Evolutionary conservation across 2,797 vertebrate species (phyloP), one percentile per base, ranked within the genome.

Genomic region (Crossoptilon crossoptilon): DNA sequence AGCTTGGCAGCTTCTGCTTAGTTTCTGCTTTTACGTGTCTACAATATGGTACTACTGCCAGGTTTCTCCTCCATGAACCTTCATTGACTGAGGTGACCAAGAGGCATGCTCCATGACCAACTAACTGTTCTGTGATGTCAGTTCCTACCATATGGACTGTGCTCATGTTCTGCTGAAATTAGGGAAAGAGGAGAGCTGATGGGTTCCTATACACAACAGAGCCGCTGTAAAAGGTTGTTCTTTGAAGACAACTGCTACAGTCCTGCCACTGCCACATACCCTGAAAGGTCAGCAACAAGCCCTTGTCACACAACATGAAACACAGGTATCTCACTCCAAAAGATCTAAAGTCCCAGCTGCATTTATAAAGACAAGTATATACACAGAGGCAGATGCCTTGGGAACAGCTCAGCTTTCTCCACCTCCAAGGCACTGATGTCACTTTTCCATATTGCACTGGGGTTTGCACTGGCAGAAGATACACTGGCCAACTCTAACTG

Each of bases 11-110:
- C 3, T 70, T n/a, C 64, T 79, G 56, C 67, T 10, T 10, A 33
- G 16, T 43, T 43, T 43, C 43, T 46, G 7, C 26, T 18, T 67
- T 60, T 9, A n/a, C 33, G 14, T 1, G 1, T 26, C 0, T 51
- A 44, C 60, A 69, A 9, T 5, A 22, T n/a, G 11, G 44, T 29
- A 17, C 51, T 14, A 27, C 23, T 70, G 55, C 77, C 71, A 53
- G 49, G 13, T 79, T 63, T 41, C 37, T 26, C 6, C 29, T 21
- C 55, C 62, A 24, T 0, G 4, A 62, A 21, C 17, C 44, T 58
- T 21, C 53, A 37, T 9, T 10, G 9, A 6, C 1, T 1, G 31
- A 64, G 19, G 15, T 16, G 41, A 48, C 26, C 0, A 0, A 64
- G 58, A 49, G 14, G 35, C 43, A n/a, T 17, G 41, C 37, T 43